Evolutionary conservation across 2,113 vertebrate genomes (phyloP).

Genomic region (Dipodomys ordii): DNA sequence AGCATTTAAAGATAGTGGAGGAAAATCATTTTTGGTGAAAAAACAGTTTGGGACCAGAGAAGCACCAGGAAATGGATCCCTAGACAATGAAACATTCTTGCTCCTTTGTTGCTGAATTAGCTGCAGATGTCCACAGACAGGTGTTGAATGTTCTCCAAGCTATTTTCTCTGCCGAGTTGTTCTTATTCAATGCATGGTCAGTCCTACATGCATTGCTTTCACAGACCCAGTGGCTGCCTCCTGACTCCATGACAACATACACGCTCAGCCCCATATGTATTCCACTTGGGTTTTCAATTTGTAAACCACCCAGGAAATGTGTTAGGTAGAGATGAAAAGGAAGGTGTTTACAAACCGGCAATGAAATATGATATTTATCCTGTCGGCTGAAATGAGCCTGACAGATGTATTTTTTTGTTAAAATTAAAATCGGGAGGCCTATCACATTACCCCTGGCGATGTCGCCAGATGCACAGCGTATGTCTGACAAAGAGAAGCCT

Average conservation of each 20-base stretch:
- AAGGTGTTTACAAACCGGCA: constrained; percentile 75
- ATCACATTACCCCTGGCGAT: constrained; percentile 13
- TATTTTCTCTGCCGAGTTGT: neutral
- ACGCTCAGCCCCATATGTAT: constrained; percentile 36
- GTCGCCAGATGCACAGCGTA: constrained; percentile 50
- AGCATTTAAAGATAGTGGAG: constrained; percentile 33
- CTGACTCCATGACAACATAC: neutral
- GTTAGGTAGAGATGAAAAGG: constrained; percentile 61
- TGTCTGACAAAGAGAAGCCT: constrained; percentile 63
- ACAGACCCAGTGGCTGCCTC: neutral
- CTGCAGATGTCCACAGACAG: neutral
- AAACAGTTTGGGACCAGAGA: constrained; percentile 6
- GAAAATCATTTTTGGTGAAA: neutral
- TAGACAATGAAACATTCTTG: neutral
- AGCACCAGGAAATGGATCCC: neutral
- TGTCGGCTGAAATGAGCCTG: constrained; percentile 34
- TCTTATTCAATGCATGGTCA: neutral
- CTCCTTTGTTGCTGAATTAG: neutral
- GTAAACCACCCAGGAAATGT: constrained; percentile 49
- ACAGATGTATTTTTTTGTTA: constrained; percentile 77
- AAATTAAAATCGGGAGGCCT: constrained; percentile 50
- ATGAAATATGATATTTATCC: constrained; percentile 76
- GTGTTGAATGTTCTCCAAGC: neutral
- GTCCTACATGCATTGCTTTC: accelerated
- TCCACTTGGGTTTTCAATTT: constrained; percentile 66